Base-by-base conservation (phyloP, 1,140 invertebrate species). In the Phymastichus coffea region DNA sequence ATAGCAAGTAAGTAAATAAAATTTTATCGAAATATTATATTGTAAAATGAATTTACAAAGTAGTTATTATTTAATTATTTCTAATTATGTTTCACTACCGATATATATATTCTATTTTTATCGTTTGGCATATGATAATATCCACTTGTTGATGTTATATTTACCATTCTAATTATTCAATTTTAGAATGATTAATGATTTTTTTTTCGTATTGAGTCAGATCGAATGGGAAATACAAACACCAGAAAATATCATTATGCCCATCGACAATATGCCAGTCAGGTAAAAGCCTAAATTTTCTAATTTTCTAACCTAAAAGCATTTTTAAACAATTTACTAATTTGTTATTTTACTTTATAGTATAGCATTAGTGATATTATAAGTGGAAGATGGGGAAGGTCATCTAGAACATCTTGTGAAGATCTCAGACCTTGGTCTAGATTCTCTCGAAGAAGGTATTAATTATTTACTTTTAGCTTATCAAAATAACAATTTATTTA, bases 371-470 rank as follows among this genome's bases (percentile, higher is more conserved):
- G n/a, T n/a, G n/a, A n/a, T n/a, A n/a, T n/a, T n/a, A n/a, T n/a
- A n/a, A n/a, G n/a, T n/a, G n/a, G n/a, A n/a, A n/a, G n/a, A n/a
- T n/a, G n/a, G n/a, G n/a, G n/a, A n/a, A n/a, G n/a, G n/a, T n/a
- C n/a, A n/a, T n/a, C n/a, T 23, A 70, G 67, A 52, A 57, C 66
- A 20, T 63, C 68, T 10, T 68, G 55, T 9, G 69, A 70, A 37
- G 66, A 71, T 51, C 52, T 58, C 15, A 75, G 81, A 63, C 83
- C 84, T 70, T 85, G 83, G 80, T 86, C 83, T 66, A 78, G 82
- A 63, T 76, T 83, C 57, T 86, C 84, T 60, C 67, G 83, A 66
- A 79, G 81, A 79, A 85, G 83, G 85, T 86, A 76, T 73, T 71
- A 63, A 57, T 51, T 38, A 48, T 20, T 46, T n/a, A 40, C 6